phyloP scores from a whole-genome alignment of 1,140 invertebrate species.

The Rhagoletis pomonella region DNA sequence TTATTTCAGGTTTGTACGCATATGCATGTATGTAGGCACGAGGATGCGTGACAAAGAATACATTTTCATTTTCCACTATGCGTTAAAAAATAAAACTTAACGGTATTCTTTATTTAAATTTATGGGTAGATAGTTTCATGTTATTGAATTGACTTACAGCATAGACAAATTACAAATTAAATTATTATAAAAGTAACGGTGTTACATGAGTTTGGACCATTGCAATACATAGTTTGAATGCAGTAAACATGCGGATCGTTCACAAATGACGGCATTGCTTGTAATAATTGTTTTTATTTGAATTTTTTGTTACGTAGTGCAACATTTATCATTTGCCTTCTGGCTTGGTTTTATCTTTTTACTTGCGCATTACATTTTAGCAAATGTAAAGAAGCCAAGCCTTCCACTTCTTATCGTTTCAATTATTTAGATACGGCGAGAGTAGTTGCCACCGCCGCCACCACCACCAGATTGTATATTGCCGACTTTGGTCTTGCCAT shows the following conservation, averaged over 20 bases:
- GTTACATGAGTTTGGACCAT: background rate
- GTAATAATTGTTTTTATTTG: background rate
- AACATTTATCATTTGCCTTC: background rate
- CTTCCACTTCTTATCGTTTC: background rate
- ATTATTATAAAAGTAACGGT: background rate
- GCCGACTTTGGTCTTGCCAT: conserved; percentile 67
- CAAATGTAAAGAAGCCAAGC: background rate
- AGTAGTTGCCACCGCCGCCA: conserved; percentile 53
- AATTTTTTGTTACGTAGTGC: no score
- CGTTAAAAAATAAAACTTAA: conserved; percentile 21
- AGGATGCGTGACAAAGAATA: background rate
- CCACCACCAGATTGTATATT: conserved; percentile 51
- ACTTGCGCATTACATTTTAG: background rate
- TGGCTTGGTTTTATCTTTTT: background rate
- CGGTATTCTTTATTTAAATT: background rate
- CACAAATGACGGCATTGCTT: background rate
- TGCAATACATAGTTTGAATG: background rate
- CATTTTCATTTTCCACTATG: background rate
- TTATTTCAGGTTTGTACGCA: background rate
- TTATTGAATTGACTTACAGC: conserved; percentile 26
- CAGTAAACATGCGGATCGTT: background rate
- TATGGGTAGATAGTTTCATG: background rate
- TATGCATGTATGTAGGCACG: background rate
- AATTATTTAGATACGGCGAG: conserved; percentile 46
- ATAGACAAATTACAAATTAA: conserved; percentile 22